phyloP scores from a whole-genome alignment of 1,140 invertebrate genomes.

The Euura lappo region DNA sequence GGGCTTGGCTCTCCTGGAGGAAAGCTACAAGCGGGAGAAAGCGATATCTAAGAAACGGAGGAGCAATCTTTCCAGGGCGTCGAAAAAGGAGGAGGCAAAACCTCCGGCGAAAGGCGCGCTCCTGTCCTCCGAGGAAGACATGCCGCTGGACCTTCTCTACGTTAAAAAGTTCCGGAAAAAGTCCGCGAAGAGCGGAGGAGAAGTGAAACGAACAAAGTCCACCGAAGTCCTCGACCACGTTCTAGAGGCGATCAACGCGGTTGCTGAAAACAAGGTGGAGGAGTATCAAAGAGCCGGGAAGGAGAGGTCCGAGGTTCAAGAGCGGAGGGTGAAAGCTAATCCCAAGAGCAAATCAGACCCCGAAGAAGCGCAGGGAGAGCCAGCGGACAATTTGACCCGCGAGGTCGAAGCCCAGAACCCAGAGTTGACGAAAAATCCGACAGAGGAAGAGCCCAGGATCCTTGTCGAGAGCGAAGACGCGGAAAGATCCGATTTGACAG shows the following conservation, averaged over 20 bases:
- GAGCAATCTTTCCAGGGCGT: constrained; percentile 24
- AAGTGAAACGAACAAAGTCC: constrained; percentile 10
- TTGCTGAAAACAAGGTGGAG: constrained; percentile 11
- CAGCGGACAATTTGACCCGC: constrained; percentile 24
- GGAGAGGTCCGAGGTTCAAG: background rate
- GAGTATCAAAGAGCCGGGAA: background rate
- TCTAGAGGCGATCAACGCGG: constrained; percentile 15
- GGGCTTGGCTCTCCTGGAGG: constrained; percentile 38
- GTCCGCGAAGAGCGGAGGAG: background rate
- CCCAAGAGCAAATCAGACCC: background rate
- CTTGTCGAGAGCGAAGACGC: too few species aligned
- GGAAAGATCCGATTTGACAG: too few species aligned
- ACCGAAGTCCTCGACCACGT: constrained; percentile 14
- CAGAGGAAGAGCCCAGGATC: too few species aligned
- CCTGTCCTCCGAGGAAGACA: constrained; percentile 31
- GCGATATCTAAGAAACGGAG: constrained; percentile 27
- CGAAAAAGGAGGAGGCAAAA: constrained; percentile 15
- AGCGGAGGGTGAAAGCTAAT: constrained; percentile 5
- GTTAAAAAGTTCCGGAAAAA: constrained; percentile 24
- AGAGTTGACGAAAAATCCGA: too few species aligned
- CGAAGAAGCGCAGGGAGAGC: background rate
- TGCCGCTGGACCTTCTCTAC: constrained; percentile 27
- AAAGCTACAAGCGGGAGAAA: constrained; percentile 42
- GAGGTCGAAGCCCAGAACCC: constrained; percentile 25
- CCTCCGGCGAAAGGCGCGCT: background rate